These are phyloP conservation scores for Folsomia manolachei DNA, from an alignment of 2,888 invertebrate genomes.

Conservation along the genomic window DNA sequence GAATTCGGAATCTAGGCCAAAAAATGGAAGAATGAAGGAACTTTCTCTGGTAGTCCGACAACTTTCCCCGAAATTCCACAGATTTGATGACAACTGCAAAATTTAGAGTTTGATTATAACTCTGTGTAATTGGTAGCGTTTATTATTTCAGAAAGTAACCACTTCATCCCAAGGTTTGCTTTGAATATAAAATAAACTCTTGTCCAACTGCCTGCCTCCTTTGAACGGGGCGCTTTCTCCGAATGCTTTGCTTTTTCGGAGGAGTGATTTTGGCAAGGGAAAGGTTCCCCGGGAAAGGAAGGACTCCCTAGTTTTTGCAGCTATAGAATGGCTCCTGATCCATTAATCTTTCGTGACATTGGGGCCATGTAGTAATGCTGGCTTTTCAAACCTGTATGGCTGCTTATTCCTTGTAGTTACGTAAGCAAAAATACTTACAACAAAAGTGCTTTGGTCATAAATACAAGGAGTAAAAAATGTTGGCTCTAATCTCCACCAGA, in stretches of 20 bases:
- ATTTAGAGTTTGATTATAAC: neutral
- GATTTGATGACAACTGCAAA: neutral
- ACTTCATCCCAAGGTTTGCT: neutral
- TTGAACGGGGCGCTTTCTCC: too few species aligned
- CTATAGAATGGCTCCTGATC: neutral
- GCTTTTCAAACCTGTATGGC: neutral
- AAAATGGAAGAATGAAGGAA: neutral
- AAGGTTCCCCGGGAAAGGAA: neutral
- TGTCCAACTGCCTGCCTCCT: conserved; percentile 2
- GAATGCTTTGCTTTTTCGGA: too few species aligned
- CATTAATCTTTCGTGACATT: conserved; percentile 15
- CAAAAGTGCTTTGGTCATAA: conserved; percentile 14
- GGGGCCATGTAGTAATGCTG: neutral
- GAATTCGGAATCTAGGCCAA: neutral
- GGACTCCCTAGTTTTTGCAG: neutral
- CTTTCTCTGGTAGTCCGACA: neutral
- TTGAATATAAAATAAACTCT: neutral
- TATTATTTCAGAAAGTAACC: neutral
- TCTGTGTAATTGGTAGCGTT: too few species aligned
- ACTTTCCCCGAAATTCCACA: neutral
- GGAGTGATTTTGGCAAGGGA: conserved; percentile 4
- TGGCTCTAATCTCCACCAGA: conserved; percentile 14
- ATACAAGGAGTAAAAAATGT: conserved; percentile 14
- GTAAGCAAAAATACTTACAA: conserved; percentile 10
- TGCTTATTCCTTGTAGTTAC: neutral